Base-by-base conservation (phyloP, 64 coral and sea anemone genomes). In the Porites lutea region DNA sequence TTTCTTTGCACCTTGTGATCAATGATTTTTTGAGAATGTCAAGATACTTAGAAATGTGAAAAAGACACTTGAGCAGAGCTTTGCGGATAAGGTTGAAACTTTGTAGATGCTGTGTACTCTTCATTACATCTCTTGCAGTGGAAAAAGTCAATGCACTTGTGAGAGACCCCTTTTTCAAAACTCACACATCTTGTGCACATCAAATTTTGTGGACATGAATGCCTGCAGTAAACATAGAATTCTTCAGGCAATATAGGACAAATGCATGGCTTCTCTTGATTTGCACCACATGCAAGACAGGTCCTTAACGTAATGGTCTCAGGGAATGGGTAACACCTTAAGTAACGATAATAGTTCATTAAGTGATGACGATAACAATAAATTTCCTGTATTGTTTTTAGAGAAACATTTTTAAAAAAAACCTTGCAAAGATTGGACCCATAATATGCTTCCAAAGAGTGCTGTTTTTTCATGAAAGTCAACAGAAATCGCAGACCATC, bases 211-310 rank as follows among this genome's bases (percentile, higher is more conserved):
- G 65, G 45, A 19, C 79, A 84, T 55, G 45, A 12, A 12, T 84
- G 61, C 12, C 48, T 48, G 55, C 79, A 84, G 20, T 83, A 91
- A 21, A 59, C n/a, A 73, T 91, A 83, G 37, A 91, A 90, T 13
- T 75, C 65, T 63, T 79, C 66, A 3, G 58, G 7, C 48, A 67
- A 48, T 14, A 89, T 72, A 58, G 89, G 78, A 23, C 78, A 90
- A 15, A 15, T 10, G 73, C 77, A 82, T 19, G 51, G 48, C 3
- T 49, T 65, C 44, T 55, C 7, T 83, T 84, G 27, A 15, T 16
- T 83, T 47, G 65, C 89, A 83, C 52, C 65, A 74, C 89, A 91
- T 59, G 89, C 67, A 91, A 81, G 79, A 57, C 78, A 91, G 20
- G 52, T 81, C 18, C 1, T 55, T 21, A 90, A 81, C 76, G 82